Evolutionary conservation across 2,888 invertebrate genomes (phyloP).

Genomic region (Artemia sinica): DNA sequence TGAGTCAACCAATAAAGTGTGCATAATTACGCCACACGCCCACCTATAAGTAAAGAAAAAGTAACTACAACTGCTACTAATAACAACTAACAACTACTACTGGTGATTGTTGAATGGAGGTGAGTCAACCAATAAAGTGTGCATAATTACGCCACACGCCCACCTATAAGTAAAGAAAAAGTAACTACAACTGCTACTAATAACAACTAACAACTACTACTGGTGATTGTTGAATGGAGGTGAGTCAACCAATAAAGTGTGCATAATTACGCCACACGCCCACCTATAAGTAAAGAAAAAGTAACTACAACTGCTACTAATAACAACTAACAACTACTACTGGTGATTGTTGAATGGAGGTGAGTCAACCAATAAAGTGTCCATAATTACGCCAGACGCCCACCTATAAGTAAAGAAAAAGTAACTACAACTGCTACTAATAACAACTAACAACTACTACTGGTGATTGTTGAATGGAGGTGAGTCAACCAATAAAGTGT

Average conservation of each 20-base stretch:
- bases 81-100: too few species aligned
- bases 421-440: too few species aligned
- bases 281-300: conserved; percentile 54
- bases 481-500: conserved; percentile 86
- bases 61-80: too few species aligned
- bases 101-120: conserved; percentile 99
- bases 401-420: conserved; percentile 44
- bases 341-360: conserved; percentile 99
- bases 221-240: conserved; percentile 99
- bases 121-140: conserved; percentile 87
- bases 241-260: conserved; percentile 87
- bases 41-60: conserved; percentile 54
- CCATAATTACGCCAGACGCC: conserved; percentile 98
- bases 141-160: conserved; percentile 98
- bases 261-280: conserved; percentile 99
- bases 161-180: too few species aligned
- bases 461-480: conserved; percentile 99
- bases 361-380: conserved; percentile 87
- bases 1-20: conserved; percentile 87
- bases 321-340: too few species aligned
- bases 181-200: too few species aligned
- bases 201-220: too few species aligned
- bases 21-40: conserved; percentile 99
- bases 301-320: too few species aligned
- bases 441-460: conserved; percentile 33